Base-by-base conservation (phyloP, 2,113 vertebrate genomes). In the Camelus bactrianus region DNA sequence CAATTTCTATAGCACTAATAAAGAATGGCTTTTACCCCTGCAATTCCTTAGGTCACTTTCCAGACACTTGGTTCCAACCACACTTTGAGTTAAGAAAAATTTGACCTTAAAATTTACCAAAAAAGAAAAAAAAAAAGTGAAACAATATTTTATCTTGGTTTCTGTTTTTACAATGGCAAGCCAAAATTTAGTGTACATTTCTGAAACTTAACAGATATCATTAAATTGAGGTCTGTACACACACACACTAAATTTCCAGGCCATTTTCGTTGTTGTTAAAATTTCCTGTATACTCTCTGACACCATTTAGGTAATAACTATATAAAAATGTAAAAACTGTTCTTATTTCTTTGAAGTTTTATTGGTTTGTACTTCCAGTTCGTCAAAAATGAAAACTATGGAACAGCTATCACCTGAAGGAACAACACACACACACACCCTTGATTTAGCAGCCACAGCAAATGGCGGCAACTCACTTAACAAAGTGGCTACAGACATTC, bases 401-500 rank as follows among this genome's bases (percentile, higher is more conserved):
- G 28, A 96, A 95, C 13, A 96, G 52, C 0, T 95, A 50, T 82
- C 50, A 24, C 86, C 65, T 30, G 35, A 93, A 97, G 12, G 9
- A 95, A 30, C 35, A 95, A 82, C 96, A 94, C 70, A 83, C 86
- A 94, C 69, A 94, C 58, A 95, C 92, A 84, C 0, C 30, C 96
- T 81, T 97, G 88, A 98, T 97, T 97, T 94, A 94, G 32, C 62
- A 65, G 94, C 11, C 56, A 85, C 13, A 97, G 32, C 70, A 60
- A 70, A 95, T 94, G 56, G 67, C 12, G 48, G 76, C 22, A 80
- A 56, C 24, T 97, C 22, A 80, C n/a, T 93, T 93, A 56, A 7
- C 70, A 89, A 96, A 97, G 96, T 3, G 62, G 32, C 67, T 97
- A 54, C 22, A 90, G 90, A 11, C 56, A 64, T 89, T 98, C 15